Evolutionary conservation across 2,888 invertebrate species (phyloP).

Genomic region (Lasioglossum vierecki): DNA sequence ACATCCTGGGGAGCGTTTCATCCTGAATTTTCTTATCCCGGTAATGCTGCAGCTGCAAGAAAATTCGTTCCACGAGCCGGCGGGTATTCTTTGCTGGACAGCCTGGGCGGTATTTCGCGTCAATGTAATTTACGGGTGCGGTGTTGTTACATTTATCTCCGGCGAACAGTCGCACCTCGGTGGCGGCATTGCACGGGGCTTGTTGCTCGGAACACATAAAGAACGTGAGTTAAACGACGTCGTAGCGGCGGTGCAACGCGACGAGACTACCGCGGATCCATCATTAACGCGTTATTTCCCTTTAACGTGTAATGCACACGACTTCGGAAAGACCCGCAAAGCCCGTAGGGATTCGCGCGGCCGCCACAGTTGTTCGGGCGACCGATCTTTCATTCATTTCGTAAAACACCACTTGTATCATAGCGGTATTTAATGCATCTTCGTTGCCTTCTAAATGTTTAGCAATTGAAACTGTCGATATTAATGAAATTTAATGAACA

Average conservation of each 20-base stretch:
- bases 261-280: constrained; percentile 32
- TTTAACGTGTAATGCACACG: constrained; percentile 39
- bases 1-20: neutral
- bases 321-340: constrained; percentile 15
- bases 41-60: neutral
- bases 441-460: too few relatives aligned
- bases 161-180: constrained; percentile 9
- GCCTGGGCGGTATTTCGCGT: constrained; percentile 1
- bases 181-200: neutral
- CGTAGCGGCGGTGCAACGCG: constrained; percentile 13
- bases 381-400: too few relatives aligned
- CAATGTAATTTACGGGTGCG: constrained; percentile 31
- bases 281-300: constrained; percentile 46
- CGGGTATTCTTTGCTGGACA: constrained; percentile 10
- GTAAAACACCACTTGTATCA: too few relatives aligned
- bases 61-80: neutral
- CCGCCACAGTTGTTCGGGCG: too few relatives aligned
- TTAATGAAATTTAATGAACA: too few relatives aligned
- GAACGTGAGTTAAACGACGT: constrained; percentile 38
- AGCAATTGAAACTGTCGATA: too few relatives aligned
- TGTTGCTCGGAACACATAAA: constrained; percentile 24
- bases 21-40: neutral
- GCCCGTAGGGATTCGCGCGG: neutral
- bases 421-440: too few relatives aligned
- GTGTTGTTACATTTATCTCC: constrained; percentile 38